Conservation (phyloP, 2,888 invertebrate species). For the Dastarcus helophoroides region DNA sequence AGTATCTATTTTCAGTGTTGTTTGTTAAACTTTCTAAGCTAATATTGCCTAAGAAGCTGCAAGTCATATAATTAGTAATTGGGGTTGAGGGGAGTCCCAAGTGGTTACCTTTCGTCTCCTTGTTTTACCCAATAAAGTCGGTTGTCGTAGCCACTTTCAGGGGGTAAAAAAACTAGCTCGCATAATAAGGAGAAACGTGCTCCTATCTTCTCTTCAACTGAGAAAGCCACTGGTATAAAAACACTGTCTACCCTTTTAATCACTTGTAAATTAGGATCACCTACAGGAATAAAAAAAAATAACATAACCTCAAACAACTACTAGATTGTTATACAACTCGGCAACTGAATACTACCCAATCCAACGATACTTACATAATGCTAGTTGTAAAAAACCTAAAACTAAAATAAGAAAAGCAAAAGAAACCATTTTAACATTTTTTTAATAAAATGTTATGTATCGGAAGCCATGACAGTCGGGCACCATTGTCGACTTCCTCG, state of each 20-base stretch:
- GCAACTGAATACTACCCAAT: no score
- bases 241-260: slow-evolving; percentile 27
- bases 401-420: no score
- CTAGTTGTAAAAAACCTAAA: no score
- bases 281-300: slow-evolving; percentile 15
- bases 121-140: slow-evolving; percentile 28
- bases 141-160: slow-evolving; percentile 24
- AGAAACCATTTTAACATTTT: no score
- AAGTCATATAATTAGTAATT: slow-evolving; percentile 2
- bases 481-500: no score
- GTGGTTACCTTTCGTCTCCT: no score
- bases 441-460: no score
- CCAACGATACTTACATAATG: no score
- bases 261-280: slow-evolving; percentile 28
- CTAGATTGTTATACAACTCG: no score
- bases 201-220: slow-evolving; percentile 29
- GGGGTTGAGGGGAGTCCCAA: no score
- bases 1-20: slow-evolving; percentile 8
- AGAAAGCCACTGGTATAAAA: slow-evolving; percentile 23
- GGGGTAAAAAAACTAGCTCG: slow-evolving; percentile 25
- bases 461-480: no score
- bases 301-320: no score
- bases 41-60: slow-evolving; percentile 7
- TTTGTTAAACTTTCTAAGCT: slow-evolving; percentile 17
- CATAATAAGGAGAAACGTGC: slow-evolving; percentile 31